These are phyloP conservation scores for Limnodromus scolopaceus DNA, from an alignment of 2,797 vertebrate genomes.

Conservation along the genomic window DNA sequence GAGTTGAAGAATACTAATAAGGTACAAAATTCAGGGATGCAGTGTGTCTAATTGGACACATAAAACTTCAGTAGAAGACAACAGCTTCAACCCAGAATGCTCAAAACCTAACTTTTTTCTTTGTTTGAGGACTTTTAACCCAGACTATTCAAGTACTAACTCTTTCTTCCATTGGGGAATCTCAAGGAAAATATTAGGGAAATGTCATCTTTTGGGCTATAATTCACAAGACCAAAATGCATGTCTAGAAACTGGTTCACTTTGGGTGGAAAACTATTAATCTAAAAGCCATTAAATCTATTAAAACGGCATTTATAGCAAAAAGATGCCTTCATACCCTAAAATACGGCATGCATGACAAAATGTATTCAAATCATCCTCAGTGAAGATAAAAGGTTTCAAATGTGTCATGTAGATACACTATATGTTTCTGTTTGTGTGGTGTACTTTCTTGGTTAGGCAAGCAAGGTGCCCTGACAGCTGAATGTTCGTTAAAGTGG, in stretches of 20 bases:
- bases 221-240: neutral
- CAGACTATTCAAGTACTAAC: neutral
- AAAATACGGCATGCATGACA: fast-evolving
- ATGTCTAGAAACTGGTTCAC: neutral
- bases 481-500: fast-evolving
- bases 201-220: neutral
- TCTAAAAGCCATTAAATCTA: neutral
- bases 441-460: neutral
- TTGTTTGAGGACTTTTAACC: neutral
- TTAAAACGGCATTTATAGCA: neutral
- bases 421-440: neutral
- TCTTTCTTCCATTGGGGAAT: neutral
- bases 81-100: neutral
- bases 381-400: neutral
- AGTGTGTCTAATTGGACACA: neutral
- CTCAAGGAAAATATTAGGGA: neutral
- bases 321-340: neutral
- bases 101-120: neutral
- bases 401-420: neutral
- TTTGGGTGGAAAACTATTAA: neutral
- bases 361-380: neutral
- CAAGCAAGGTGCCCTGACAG: neutral
- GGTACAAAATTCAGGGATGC: neutral
- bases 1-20: neutral
- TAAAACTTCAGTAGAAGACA: neutral